Conservation (phyloP, 2,113 vertebrate genomes). For the Oncorhynchus nerka region DNA sequence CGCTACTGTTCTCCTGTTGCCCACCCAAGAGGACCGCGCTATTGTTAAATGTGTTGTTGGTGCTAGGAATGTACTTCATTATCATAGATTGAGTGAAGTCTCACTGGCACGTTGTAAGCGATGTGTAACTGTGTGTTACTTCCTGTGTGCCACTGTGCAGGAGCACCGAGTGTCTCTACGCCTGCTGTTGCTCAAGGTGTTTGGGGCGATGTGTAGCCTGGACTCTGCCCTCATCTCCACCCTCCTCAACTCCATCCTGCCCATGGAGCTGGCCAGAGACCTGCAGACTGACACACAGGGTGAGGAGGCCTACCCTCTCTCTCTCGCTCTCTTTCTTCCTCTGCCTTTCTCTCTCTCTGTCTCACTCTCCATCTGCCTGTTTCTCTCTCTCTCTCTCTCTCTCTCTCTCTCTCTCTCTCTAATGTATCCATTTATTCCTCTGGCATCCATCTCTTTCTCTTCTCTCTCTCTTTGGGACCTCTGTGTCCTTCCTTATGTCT, state of each 20-base stretch:
- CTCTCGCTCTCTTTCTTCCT: too few relatives aligned
- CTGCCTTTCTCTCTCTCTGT: background rate
- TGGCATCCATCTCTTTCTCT: background rate
- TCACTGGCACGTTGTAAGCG: background rate
- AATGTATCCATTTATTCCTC: background rate
- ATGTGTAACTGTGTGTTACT: constrained; percentile 2
- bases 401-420: background rate
- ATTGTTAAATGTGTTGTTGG: too few relatives aligned
- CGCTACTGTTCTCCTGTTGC: background rate
- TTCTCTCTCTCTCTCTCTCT: background rate
- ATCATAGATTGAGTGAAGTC: background rate
- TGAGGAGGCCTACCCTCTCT: constrained; percentile 39
- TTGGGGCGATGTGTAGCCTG: constrained; percentile 95
- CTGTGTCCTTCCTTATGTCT: background rate
- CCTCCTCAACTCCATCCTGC: constrained; percentile 92
- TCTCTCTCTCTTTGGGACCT: background rate
- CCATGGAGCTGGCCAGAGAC: constrained; percentile 95
- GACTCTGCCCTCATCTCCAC: constrained; percentile 89
- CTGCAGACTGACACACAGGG: constrained; percentile 92
- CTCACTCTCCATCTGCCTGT: background rate
- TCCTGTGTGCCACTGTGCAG: constrained; percentile 62
- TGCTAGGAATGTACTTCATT: too few relatives aligned
- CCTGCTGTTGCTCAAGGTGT: constrained; percentile 92
- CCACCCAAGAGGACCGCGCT: too few relatives aligned
- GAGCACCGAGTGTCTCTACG: constrained; percentile 87